Conservation (phyloP, 23 tunicate genomes). For the Halocynthia aurantium region DNA sequence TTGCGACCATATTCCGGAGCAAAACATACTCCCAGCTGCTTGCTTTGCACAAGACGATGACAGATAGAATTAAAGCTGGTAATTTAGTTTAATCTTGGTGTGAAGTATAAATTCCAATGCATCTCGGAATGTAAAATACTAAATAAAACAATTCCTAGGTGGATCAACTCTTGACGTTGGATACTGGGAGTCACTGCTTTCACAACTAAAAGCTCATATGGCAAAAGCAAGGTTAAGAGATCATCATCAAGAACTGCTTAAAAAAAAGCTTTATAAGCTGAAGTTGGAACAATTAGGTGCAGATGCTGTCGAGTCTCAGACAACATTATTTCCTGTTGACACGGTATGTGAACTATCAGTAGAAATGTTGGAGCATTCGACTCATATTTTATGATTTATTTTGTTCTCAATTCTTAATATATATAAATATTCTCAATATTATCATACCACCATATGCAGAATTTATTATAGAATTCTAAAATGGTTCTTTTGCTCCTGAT, state of each 20-base stretch:
- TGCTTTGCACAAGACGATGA: slow-evolving; percentile 53
- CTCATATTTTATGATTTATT: no score
- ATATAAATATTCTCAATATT: no score
- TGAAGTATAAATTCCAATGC: not conserved
- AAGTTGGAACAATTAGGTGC: slow-evolving; percentile 80
- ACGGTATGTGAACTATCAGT: not conserved
- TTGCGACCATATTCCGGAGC: slow-evolving; percentile 58
- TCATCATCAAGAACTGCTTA: slow-evolving; percentile 73
- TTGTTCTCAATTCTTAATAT: no score
- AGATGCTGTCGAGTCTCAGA: slow-evolving; percentile 26
- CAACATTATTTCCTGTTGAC: slow-evolving; percentile 28
- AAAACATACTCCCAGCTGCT: slow-evolving; percentile 66
- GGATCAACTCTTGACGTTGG: slow-evolving; percentile 89
- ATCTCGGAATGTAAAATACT: not conserved
- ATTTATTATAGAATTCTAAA: no score
- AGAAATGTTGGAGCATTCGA: not conserved
- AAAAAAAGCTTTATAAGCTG: slow-evolving; percentile 57
- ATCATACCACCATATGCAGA: no score
- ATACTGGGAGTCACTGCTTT: slow-evolving; percentile 86
- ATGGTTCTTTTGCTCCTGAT: no score
- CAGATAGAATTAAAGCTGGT: slow-evolving; percentile 49
- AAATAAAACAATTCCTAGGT: slow-evolving; percentile 15
- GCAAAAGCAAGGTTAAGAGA: slow-evolving; percentile 90
- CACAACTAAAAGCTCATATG: slow-evolving; percentile 65
- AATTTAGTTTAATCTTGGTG: not conserved